Base-by-base conservation (phyloP, 2,797 vertebrate genomes). In the Molossus alvarezi region DNA sequence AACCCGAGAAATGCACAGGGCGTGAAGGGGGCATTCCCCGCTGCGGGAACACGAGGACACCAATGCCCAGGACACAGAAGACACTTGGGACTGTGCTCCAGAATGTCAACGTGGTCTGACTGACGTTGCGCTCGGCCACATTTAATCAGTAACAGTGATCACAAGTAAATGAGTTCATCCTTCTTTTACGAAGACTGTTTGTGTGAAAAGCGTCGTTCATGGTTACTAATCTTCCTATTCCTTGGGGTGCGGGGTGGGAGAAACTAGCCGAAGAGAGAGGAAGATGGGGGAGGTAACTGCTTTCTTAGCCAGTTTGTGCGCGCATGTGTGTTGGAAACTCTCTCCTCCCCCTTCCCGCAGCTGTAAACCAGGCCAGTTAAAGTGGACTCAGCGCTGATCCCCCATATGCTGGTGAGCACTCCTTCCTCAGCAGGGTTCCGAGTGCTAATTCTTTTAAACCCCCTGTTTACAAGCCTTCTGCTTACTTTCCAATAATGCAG, bases 391-490 rank as follows among this genome's bases (percentile, higher is more conserved):
- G 10, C 18, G 60, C 2, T 69, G 85, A 88, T 94, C 85, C 67
- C 51, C 92, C 90, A 73, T 84, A 89, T 95, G 97, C 51, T 84
- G 45, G 15, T 12, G 80, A 79, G 88, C 76, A 76, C 12, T 88
- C 12, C 20, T 79, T 81, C 60, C 58, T 90, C 58, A 88, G 12
- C 33, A 2, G 76, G 41, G 64, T 76, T 95, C 45, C 73, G n/a
- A 88, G 85, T 76, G 88, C 84, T 81, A 27, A 85, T 53, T 65
- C 93, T 84, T 96, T 10, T 77, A 21, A 92, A 6, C 8, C 55
- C 9, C 29, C 79, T 94, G 73, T 96, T 98, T 97, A 96, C 37
- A 97, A 94, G 95, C 88, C 93, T 95, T 96, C 91, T 96, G 96
- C 94, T 97, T 90, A 93, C 88, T 96, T 96, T 91, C 69, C 76